These are phyloP conservation scores for Actias luna DNA, from an alignment of 2,888 invertebrate genomes.

Conservation along the genomic window DNA sequence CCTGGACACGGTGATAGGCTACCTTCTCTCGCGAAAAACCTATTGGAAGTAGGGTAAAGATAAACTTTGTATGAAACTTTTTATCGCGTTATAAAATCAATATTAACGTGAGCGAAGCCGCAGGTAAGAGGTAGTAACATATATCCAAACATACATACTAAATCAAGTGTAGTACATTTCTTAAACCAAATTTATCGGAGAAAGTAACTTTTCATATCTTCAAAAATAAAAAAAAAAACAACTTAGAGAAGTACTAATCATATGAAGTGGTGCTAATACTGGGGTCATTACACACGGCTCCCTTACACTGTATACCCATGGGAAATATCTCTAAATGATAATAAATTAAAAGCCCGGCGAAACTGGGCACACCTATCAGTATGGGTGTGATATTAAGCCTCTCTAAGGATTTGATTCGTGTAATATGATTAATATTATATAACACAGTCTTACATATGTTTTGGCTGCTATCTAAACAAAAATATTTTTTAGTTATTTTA, in stretches of 20 bases:
- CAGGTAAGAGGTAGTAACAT: no score
- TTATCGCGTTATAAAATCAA: no score
- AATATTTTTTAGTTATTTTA: no score
- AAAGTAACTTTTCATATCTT: background rate
- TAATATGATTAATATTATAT: background rate
- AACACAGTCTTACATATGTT: background rate
- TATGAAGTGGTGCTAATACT: conserved; percentile 26
- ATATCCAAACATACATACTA: no score
- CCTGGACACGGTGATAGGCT: background rate
- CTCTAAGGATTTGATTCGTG: background rate
- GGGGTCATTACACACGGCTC: conserved; percentile 22
- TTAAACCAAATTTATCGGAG: background rate
- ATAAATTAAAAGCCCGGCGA: conserved; percentile 38
- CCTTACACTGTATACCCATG: conserved; percentile 27
- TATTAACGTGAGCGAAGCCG: no score
- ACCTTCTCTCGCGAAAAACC: no score
- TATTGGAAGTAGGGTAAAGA: no score
- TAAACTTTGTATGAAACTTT: no score
- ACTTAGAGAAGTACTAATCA: conserved; percentile 26
- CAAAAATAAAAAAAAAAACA: conserved; percentile 1
- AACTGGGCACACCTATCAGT: conserved; percentile 34
- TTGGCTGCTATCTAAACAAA: no score
- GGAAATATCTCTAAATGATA: conserved; percentile 44
- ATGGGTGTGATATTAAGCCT: conserved; percentile 22
- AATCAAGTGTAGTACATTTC: background rate